Evolutionary conservation across 2,797 vertebrate genomes (phyloP), one percentile per base, ranked within the genome.

Genomic region (Cyclura pinguis): DNA sequence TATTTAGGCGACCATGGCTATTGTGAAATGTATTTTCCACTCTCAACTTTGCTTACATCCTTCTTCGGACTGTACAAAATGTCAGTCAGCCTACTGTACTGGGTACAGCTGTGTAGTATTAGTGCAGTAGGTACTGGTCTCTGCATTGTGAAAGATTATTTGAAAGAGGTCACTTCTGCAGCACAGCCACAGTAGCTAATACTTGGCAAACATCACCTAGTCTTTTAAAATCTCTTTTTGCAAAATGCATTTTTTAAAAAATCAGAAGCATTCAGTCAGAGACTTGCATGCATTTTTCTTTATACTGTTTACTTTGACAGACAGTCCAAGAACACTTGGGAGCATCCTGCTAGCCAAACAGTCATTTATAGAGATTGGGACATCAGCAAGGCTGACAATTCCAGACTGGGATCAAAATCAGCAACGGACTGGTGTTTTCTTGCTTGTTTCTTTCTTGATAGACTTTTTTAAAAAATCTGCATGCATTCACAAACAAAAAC

Each of bases 361-460:
- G 80, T 50, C 77, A 64, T 74, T 83, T 83, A 47, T 55, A 84
- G 82, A 91, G 88, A 24, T 88, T 91, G 93, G 0, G 84, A 50
- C n/a, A 81, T 38, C 1, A 0, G 91, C 59, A 93, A 83, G 73
- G 35, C 14, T 93, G 92, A 89, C 69, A 89, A 84, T 93, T 89
- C 78, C 5, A 52, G 69, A 80, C n/a, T 57, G 62, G 88, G 88
- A 84, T 91, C 83, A 83, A 84, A 90, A 93, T 78, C 84, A 93
- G 92, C 85, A 78, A 84, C 27, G 47, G 83, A 80, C 20, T 0
- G 14, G 9, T 1, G 4, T 83, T 20, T n/a, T 16, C 16, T 78
- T 76, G 35, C 73, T 42, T 18, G n/a, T 20, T 64, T 64, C 6
- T 29, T 27, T 29, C 69, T 81, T 50, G 73, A 38, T 8, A 81